Base-by-base conservation (phyloP, 2,113 vertebrate species). In the Dolichallabes microphthalmus region DNA sequence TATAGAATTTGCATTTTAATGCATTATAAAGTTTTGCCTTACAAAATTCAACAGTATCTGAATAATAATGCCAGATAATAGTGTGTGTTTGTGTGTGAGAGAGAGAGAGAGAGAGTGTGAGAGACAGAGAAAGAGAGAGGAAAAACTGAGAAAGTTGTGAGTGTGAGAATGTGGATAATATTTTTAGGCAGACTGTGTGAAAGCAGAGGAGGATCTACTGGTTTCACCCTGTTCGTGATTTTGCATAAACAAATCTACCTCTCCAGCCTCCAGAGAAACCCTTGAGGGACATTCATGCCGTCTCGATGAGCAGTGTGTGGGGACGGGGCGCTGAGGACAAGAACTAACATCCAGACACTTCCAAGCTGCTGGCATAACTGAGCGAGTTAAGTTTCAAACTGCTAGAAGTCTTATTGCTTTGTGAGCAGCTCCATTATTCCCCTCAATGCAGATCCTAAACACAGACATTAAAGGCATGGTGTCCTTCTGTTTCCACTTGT, bases 221-320 rank as follows among this genome's bases (percentile, higher is more conserved):
- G 45, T 60, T 27, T 53, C 7, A 19, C 55, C 80, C 55, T 68
- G 45, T 63, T 27, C 27, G 30, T 35, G 73, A 71, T 66, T 86
- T 75, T 87, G 68, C 86, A 84, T 87, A 75, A 87, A 75, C 86
- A 87, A 84, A 84, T 87, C 55, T 64, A 58, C 80, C 73, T 66
- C 30, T 35, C 22, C 76, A 79, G 35, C 53, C 83, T 85, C 60
- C 32, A 73, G n/a, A 52, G 20, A 19, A 80, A 30, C 79, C 20
- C 32, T 32, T 52, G 77, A 86, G 71, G 68, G 30, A 80, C 35
- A 11, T 25, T 80, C 32, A 61, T 32, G 35, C 4, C 35, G 79
- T 63, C 79, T 50, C 22, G 25, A 64, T 39, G 79, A 80, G 79
- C 14, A 1, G 3, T 80, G 79, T 3, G 35, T 64, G 60, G 79